Evolutionary conservation across 2,888 invertebrate genomes (phyloP), one percentile per base, ranked within the genome.

Genomic region (Cerastis rubricosa): DNA sequence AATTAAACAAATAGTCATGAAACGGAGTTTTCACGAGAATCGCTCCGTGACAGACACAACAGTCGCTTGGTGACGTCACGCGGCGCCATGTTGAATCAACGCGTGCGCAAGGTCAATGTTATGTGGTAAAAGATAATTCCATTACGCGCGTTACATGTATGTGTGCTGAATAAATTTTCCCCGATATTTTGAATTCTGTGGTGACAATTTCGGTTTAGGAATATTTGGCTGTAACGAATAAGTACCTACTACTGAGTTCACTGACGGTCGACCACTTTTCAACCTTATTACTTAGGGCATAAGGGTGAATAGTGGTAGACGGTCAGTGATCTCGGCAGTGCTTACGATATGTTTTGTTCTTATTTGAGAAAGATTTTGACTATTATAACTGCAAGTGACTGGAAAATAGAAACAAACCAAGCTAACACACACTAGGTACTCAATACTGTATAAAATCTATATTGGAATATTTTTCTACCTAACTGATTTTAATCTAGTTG

Each of bases 91-190:
- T 88, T 90, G 89, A 88, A 83, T 88, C 86, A 87, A 82, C 84
- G 85, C 85, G 80, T 83, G 88, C 84, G 81, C 94, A 94, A 95
- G 94, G 94, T 88, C 94, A 93, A 89, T 92, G 90, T 87, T 89
- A 90, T 89, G 81, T 80, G 70, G 85, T 73, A 77, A 71, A 73
- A 76, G 65, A 70, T 71, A 59, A 86, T 89, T 89, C 85, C 88
- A 88, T 84, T 78, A 82, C 81, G 70, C 64, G 51, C 51, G 51
- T 59, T n/a, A n/a, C n/a, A 70, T 59, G 49, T 69, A 65, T 49
- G 57, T 57, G 66, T 51, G 35, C 61, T 25, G 64, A 57, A 61
- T 74, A 71, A 84, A 47, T 74, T 74, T 84, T 65, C 73, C 73
- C 35, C 12, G 65, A 22, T 2, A 68, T 43, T 71, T 69, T 71